Conservation (phyloP, 2,113 vertebrate genomes). For the Egretta garzetta region DNA sequence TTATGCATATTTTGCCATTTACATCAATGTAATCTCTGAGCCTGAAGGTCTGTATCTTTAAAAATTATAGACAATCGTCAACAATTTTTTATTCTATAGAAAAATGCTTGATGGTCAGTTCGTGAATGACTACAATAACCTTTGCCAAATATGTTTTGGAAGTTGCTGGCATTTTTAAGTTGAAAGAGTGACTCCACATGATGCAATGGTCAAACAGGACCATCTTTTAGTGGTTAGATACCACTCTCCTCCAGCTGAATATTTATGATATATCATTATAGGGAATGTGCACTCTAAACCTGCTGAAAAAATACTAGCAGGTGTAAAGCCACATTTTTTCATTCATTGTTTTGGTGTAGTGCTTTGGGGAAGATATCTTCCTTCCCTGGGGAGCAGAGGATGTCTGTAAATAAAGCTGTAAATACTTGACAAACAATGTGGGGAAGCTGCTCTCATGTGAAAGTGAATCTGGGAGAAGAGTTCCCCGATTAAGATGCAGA, state of each 20-base stretch:
- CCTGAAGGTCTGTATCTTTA: not conserved
- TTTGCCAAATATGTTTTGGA: not conserved
- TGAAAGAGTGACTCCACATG: not conserved
- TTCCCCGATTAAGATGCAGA: constrained; percentile 10
- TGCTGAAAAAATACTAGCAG: not conserved
- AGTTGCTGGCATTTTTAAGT: not conserved
- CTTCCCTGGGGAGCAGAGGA: not conserved
- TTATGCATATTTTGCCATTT: not conserved
- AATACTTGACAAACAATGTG: constrained; percentile 8
- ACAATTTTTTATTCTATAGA: not conserved
- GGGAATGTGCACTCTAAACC: not conserved
- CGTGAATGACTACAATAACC: not conserved
- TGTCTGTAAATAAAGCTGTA: not conserved
- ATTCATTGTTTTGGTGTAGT: not conserved
- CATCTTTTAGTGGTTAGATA: not conserved
- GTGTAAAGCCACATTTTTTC: not conserved
- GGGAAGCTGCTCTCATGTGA: not conserved
- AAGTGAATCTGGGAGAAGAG: not conserved
- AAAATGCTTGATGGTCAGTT: not conserved
- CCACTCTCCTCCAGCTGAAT: not conserved
- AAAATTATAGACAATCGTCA: not conserved
- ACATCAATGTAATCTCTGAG: not conserved
- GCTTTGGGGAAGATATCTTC: not conserved
- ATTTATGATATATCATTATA: not conserved
- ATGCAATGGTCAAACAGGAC: not conserved